These are phyloP conservation scores for Todiramphus chloris DNA, from an alignment of 2,113 vertebrate genomes.

Conservation along the genomic window DNA sequence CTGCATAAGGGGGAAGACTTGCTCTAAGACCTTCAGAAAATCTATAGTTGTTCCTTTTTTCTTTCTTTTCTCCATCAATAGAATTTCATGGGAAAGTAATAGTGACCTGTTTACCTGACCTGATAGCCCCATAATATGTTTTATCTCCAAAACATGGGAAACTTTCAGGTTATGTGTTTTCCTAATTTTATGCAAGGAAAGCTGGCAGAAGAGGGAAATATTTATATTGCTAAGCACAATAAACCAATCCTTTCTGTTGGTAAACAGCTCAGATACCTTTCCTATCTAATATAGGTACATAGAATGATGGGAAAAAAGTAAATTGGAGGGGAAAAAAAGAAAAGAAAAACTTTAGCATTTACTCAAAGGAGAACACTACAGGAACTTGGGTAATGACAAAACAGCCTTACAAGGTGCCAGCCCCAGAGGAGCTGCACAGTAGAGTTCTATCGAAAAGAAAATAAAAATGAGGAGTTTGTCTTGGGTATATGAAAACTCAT, in stretches of 20 bases:
- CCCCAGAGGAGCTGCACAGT: background rate
- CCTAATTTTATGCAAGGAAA: background rate
- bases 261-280: background rate
- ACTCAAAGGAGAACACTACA: background rate
- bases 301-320: background rate
- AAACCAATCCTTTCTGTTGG: background rate
- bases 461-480: slow-evolving; percentile 50
- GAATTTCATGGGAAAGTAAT: background rate
- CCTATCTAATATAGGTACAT: background rate
- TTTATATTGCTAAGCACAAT: background rate
- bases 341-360: background rate
- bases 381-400: background rate
- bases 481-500: slow-evolving; percentile 27
- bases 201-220: background rate
- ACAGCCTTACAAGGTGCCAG: background rate
- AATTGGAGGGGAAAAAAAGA: background rate
- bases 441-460: background rate
- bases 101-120: background rate
- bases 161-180: background rate
- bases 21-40: background rate
- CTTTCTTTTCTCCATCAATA: background rate
- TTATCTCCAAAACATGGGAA: background rate
- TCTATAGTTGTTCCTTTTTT: background rate
- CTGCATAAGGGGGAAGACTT: background rate
- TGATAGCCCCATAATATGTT: background rate